Base-by-base conservation (phyloP, 2,113 vertebrate species). In the Mixornis gularis region DNA sequence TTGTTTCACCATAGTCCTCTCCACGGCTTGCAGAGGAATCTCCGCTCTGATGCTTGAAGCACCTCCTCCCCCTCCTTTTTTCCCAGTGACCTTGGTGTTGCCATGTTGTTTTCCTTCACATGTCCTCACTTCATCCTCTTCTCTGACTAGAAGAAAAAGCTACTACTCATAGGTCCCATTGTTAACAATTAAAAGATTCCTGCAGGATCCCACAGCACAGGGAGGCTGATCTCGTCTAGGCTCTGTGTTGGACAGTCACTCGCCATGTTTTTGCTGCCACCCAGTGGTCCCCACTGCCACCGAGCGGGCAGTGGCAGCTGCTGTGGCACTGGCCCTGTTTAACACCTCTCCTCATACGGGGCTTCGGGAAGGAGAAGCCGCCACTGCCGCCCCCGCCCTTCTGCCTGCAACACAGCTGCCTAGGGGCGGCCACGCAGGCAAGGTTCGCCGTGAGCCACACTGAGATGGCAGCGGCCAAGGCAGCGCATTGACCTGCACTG, bases 221-320 rank as follows among this genome's bases (percentile, higher is more conserved):
- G 55, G 29, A 55, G 17, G 17, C 32, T 2, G 0, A 20, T 26
- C 22, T 43, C 3, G 0, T 26, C 17, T 19, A 18, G 49, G 27
- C 43, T 43, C 22, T 12, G 2, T 1, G 0, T 26, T 2, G 4
- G 38, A 40, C 29, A 55, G 12, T n/a, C 3, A 0, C 22, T 55
- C 3, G 0, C 30, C 30, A n/a, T 26, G 38, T n/a, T 71, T 41
- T 15, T 5, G 5, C 38, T 43, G 51, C 51, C 7, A 1, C 22
- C 30, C 51, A n/a, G 51, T 5, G 4, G 38, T 12, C 51, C 69
- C 69, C 17, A 18, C 29, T 2, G 0, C 29, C 68, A 25, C 15
- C 1, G 3, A 14, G 21, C 2, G 1, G 29, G 38, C 29, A 41
- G 17, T 10, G 21, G 36, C 16, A 30, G 69, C 69, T 0, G 2